Evolutionary conservation across 2,888 invertebrate genomes (phyloP).

Genomic region (Agrotis ipsilon): DNA sequence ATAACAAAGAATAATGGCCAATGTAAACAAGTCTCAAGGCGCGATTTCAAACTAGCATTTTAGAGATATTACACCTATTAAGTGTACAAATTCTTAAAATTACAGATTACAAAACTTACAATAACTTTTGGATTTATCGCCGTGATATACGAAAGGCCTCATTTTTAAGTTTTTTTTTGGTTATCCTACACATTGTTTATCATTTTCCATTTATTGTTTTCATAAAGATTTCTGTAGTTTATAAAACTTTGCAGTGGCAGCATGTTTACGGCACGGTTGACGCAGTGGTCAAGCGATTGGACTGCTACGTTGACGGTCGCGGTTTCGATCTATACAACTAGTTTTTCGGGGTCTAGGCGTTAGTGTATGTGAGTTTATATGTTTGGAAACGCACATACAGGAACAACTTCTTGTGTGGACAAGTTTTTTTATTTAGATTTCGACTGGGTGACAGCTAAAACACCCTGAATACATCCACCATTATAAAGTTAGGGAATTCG

Average conservation of each 20-base stretch:
- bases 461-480: not conserved
- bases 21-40: constrained; percentile 23
- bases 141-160: constrained; percentile 38
- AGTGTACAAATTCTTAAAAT: constrained; percentile 31
- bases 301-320: no score
- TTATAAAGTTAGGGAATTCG: no score
- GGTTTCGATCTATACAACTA: no score
- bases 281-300: no score
- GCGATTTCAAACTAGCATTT: constrained; percentile 19
- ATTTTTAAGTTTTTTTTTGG: constrained; percentile 20
- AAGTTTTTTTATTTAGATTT: no score
- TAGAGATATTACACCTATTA: constrained; percentile 7
- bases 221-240: not conserved
- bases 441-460: no score
- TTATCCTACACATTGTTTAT: not conserved
- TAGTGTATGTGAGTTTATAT: no score
- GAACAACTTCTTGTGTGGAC: no score
- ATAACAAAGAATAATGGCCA: constrained; percentile 7
- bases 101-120: constrained; percentile 22
- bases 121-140: constrained; percentile 20
- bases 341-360: no score
- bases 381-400: no score
- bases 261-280: not conserved
- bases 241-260: not conserved
- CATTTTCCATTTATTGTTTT: constrained; percentile 7